Base-by-base conservation (phyloP, 2,888 invertebrate species). In the Microplitis deprimator region DNA sequence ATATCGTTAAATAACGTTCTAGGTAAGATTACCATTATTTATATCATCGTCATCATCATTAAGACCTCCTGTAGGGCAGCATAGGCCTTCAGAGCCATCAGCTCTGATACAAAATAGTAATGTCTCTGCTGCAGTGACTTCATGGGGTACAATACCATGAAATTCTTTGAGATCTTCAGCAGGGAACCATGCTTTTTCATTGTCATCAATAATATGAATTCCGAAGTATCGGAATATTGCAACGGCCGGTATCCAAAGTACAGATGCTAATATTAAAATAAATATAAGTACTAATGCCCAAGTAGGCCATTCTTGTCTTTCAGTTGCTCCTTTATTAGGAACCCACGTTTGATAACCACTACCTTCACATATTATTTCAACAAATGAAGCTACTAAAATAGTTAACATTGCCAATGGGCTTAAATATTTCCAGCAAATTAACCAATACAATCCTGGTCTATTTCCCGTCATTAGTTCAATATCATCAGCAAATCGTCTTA, bases 391-490 rank as follows among this genome's bases (percentile, higher is more conserved):
- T 40, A 94, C 91, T 40, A 97, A 91, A 85, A 97, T 97, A 68
- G 95, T 94, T 59, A 96, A 90, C 97, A 97, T 97, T 0, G 97
- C 96, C 77, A 95, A 87, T 0, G 98, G 98, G 1, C 97, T 96
- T 10, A 98, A 91, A 88, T 97, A 98, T 89, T 97, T 96, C 98
- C 98, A 98, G 90, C 97, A 98, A 82, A 97, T 93, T 87, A 96
- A 91, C 97, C 97, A 98, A 89, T 97, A 98, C 50, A 96, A 91
- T 0, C 95, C 95, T 0, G 97, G 97, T 38, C 96, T 92, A 68
- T 93, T 94, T 2, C 98, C 97, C 0, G 97, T 97, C 98, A 98
- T 98, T 90, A 96, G 92, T 90, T 98, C 96, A 80, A 98, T 97
- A 89, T 98, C 98, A 87, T 97, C 96, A 4, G 96, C 95, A 88